These are phyloP conservation scores for Pangasius mekongensis DNA, from an alignment of 2,797 vertebrate species.

Conservation along the genomic window DNA sequence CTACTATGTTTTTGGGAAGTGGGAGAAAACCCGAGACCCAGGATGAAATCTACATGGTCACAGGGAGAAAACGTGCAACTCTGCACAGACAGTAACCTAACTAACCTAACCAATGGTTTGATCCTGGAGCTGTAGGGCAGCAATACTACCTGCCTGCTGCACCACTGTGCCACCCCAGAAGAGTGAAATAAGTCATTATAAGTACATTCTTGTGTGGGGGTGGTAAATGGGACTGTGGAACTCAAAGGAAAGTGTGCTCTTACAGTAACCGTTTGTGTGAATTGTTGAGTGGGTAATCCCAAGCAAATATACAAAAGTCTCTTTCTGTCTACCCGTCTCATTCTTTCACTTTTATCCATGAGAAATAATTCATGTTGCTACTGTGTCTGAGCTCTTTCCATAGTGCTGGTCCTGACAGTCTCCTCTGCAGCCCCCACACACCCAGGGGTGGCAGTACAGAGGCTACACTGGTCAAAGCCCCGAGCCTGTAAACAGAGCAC, in stretches of 20 bases:
- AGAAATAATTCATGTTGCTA: slow-evolving; percentile 52
- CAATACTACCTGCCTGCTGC: neutral
- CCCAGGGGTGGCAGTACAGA: slow-evolving; percentile 4
- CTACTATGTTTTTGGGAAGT: neutral
- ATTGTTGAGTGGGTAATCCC: slow-evolving; percentile 41
- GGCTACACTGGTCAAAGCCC: slow-evolving; percentile 11
- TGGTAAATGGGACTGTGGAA: neutral
- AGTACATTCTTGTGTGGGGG: slow-evolving; percentile 3
- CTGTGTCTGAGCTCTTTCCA: slow-evolving; percentile 47
- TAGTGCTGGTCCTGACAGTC: slow-evolving; percentile 25
- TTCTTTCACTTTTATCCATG: slow-evolving; percentile 10
- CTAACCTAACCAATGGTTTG: too few relatives aligned
- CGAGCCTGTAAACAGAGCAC: slow-evolving; percentile 11
- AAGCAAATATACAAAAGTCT: slow-evolving; percentile 40
- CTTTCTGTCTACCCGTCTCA: slow-evolving; percentile 22
- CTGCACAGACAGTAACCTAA: neutral
- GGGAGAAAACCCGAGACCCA: neutral
- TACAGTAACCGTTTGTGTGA: slow-evolving; percentile 24
- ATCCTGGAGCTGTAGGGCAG: neutral
- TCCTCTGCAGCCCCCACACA: slow-evolving; percentile 29
- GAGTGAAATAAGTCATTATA: neutral
- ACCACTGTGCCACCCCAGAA: neutral
- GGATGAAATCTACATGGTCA: neutral
- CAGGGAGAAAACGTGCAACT: neutral
- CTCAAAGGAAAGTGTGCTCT: slow-evolving; percentile 8